Base-by-base conservation (phyloP, 1,140 invertebrate species). In the Monomorium pharaonis region DNA sequence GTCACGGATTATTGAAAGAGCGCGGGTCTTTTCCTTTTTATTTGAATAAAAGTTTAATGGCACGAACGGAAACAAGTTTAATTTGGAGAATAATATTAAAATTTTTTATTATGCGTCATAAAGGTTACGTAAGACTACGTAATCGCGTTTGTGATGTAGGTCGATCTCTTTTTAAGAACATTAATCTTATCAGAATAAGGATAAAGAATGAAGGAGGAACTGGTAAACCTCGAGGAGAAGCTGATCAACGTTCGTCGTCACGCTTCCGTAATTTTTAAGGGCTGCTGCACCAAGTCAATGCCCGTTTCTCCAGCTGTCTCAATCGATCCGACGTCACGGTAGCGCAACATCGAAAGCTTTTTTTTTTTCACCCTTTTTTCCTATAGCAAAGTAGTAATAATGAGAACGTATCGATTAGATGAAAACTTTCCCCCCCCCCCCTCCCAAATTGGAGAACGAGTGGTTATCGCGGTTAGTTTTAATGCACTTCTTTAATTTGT, bases 211-310 rank as follows among this genome's bases (percentile, higher is more conserved):
- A 16, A 14, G 21, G 58, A 62, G 12, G 16, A 51, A 9, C 7
- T 10, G 30, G 21, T 49, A 70, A 58, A 58, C 24, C 72, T 83
- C 67, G 51, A 58, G 18, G 18, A 56, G 37, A 72, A 47, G 27
- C 24, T 74, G 30, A 60, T 70, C 51, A 44, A 75, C 58, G 88
- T 76, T 84, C 63, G 80, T 90, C 88, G 92, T 93, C 84, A 93
- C 89, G 94, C 92, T 94, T 90, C 91, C 90, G 65, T 93, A 90
- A 72, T 90, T 94, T 94, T 94, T 93, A 93, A 94, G 93, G n/a
- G 94, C 91, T 93, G 92, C 85, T 87, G 88, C 90, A 88, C 91
- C 86, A 89, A 93, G 93, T 94, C 94, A 94, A 93, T 67, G 93
- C 70, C 92, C 92, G 91, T 87, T 87, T 67, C 77, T 47, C 51